A percentile compares a stretch with the other conserved stretches of the same genome.
These are phyloP conservation scores for Dryobotodes eremita DNA, from an alignment of 2,888 invertebrate genomes.

Conservation along the genomic window DNA sequence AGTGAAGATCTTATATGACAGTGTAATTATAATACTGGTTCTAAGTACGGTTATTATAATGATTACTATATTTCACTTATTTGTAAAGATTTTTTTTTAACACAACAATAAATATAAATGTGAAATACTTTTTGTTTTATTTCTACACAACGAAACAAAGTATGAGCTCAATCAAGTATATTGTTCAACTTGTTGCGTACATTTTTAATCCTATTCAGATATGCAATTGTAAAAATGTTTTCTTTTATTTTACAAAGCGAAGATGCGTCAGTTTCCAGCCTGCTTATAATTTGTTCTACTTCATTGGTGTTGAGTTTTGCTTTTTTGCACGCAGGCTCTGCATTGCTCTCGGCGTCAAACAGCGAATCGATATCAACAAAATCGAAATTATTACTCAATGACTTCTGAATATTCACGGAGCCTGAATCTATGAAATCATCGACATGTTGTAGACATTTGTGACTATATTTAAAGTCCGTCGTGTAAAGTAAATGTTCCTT, in stretches of 20 bases:
- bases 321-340: conserved; percentile 81
- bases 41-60: conserved; percentile 86
- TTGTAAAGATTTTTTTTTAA: conserved; percentile 90
- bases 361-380: conserved; percentile 80
- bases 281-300: conserved; percentile 74
- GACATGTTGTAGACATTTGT: conserved; percentile 75
- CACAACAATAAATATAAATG: conserved; percentile 91
- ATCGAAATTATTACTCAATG: conserved; percentile 79
- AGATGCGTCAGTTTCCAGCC: conserved; percentile 77
- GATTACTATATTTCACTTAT: conserved; percentile 89
- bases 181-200: conserved; percentile 79
- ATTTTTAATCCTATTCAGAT: conserved; percentile 75
- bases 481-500: conserved; percentile 64
- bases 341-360: conserved; percentile 75
- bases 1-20: conserved; percentile 71
- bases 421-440: conserved; percentile 28
- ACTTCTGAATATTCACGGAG: conserved; percentile 48
- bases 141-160: conserved; percentile 60
- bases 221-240: conserved; percentile 72
- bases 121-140: conserved; percentile 86
- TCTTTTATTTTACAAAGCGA: conserved; percentile 75
- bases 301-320: conserved; percentile 75
- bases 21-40: conserved; percentile 77
- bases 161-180: conserved; percentile 73
- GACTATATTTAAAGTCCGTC: conserved; percentile 66